A percentile compares a stretch with the other conserved stretches of the same genome.
phyloP scores from a whole-genome alignment of 2,113 vertebrate genomes.

The Datnioides undecimradiatus region DNA sequence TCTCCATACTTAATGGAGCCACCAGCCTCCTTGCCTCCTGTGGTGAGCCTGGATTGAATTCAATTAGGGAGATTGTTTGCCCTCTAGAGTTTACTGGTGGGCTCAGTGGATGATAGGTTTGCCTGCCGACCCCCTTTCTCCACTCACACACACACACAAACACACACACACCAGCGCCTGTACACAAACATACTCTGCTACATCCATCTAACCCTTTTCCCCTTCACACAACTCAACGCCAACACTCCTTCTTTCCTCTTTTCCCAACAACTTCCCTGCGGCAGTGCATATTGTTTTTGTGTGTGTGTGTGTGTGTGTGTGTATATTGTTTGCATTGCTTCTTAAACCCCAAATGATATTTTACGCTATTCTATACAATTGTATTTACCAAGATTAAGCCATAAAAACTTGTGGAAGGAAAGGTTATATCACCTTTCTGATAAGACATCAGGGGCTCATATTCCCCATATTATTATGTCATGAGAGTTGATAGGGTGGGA shows the following conservation, averaged over 20 bases:
- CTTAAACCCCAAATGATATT: slow-evolving; percentile 9
- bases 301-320: not conserved
- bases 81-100: slow-evolving; percentile 71
- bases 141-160: not conserved
- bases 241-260: slow-evolving; percentile 15
- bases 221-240: slow-evolving; percentile 18
- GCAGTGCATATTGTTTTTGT: slow-evolving; percentile 24
- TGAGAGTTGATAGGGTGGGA: slow-evolving; percentile 22
- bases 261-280: slow-evolving; percentile 29
- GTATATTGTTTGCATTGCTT: slow-evolving; percentile 42
- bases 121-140: slow-evolving; percentile 6
- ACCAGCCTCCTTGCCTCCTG: slow-evolving; percentile 59
- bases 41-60: slow-evolving; percentile 74
- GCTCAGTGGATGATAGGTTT: slow-evolving; percentile 63
- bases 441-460: slow-evolving; percentile 24
- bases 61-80: slow-evolving; percentile 81
- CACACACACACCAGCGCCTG: not conserved
- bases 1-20: slow-evolving; percentile 61
- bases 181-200: slow-evolving; percentile 9
- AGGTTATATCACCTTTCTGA: slow-evolving; percentile 47
- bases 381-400: slow-evolving; percentile 33
- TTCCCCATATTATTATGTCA: not conserved
- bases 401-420: slow-evolving; percentile 23
- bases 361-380: slow-evolving; percentile 21
- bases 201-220: slow-evolving; percentile 35